These are phyloP conservation scores for Vanessa cardui DNA, from an alignment of 2,888 invertebrate species.

Conservation along the genomic window DNA sequence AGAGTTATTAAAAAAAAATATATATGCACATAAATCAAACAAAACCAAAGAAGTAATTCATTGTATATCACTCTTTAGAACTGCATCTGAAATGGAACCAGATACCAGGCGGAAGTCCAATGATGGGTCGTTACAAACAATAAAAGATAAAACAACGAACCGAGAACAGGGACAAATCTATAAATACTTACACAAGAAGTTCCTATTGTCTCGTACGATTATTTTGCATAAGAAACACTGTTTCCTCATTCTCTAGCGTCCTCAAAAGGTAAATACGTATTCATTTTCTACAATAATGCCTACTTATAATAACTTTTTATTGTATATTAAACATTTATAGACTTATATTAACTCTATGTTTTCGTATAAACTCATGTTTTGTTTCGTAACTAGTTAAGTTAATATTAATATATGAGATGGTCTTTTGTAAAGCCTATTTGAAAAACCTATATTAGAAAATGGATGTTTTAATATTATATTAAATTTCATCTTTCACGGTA, in stretches of 20 bases:
- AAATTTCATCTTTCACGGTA: too few species aligned
- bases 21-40: too few species aligned
- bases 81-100: not conserved
- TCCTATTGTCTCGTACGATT: conserved; percentile 13
- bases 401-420: too few species aligned
- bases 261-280: conserved; percentile 17
- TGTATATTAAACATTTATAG: conserved; percentile 13
- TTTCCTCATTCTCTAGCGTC: conserved; percentile 8
- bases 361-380: too few species aligned
- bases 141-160: conserved; percentile 8
- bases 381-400: too few species aligned
- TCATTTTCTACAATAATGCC: conserved; percentile 6
- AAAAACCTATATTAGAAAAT: too few species aligned
- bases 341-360: not conserved
- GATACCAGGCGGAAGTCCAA: conserved; percentile 11
- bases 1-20: too few species aligned
- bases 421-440: too few species aligned
- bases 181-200: conserved; percentile 13
- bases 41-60: too few species aligned
- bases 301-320: conserved; percentile 4
- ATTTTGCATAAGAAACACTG: conserved; percentile 17
- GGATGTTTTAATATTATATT: too few species aligned
- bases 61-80: not conserved
- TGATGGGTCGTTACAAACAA: conserved; percentile 11
- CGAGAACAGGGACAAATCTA: conserved; percentile 14